Percentiles rank a stretch among this genome's conserved stretches.
phyloP scores from a whole-genome alignment of 2,888 invertebrate genomes.

The Nephrotoma appendiculata region DNA sequence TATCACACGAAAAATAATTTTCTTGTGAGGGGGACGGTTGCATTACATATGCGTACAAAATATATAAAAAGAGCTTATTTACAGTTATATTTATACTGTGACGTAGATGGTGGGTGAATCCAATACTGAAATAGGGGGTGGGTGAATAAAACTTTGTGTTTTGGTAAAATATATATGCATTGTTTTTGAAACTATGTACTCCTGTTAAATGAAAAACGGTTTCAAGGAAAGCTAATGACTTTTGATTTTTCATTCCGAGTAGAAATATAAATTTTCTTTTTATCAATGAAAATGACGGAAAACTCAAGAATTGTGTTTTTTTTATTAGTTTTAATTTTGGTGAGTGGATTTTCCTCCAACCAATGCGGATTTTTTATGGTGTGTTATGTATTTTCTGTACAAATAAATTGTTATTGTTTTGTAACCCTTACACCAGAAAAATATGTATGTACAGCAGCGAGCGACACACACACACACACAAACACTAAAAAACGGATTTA shows the following conservation, averaged over 20 bases:
- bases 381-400: background rate
- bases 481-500: background rate
- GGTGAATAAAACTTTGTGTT: background rate
- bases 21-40: background rate
- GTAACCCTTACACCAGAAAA: background rate
- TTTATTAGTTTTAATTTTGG: background rate
- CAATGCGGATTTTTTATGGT: background rate
- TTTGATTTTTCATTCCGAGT: background rate
- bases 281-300: background rate
- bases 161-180: background rate
- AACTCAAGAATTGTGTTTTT: background rate
- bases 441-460: background rate
- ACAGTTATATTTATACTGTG: background rate
- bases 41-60: background rate
- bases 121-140: background rate
- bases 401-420: background rate
- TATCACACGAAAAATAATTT: background rate
- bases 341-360: background rate
- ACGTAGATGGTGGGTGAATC: background rate
- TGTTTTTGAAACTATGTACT: background rate
- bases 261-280: background rate
- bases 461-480: background rate
- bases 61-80: background rate
- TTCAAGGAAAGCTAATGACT: slow-evolving; percentile 13
- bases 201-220: slow-evolving; percentile 9